phyloP scores from a whole-genome alignment of 2,888 invertebrate species.

The Philopedon plagiatum region DNA sequence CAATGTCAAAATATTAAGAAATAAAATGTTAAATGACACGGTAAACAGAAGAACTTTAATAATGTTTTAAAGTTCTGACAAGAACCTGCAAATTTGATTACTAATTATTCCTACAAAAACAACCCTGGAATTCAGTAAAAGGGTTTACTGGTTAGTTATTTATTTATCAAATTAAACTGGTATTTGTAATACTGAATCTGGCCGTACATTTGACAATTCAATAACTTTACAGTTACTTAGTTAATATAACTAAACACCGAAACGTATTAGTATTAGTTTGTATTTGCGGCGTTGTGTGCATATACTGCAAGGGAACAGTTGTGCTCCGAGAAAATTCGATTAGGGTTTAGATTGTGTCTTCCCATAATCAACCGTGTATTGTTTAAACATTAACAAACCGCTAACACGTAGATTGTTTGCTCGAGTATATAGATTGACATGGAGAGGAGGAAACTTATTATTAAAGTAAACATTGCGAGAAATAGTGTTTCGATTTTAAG shows the following conservation, averaged over 20 bases:
- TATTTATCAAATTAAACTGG: no score
- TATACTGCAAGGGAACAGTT: constrained; percentile 10
- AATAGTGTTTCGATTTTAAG: no score
- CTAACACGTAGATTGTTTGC: constrained; percentile 13
- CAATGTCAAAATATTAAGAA: no score
- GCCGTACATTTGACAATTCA: no score
- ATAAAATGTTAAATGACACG: no score
- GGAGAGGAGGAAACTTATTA: neutral
- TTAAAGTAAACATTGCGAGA: neutral
- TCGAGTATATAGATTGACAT: constrained; percentile 3
- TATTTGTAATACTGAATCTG: no score
- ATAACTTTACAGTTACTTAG: neutral
- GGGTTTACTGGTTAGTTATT: no score
- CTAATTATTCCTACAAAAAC: no score
- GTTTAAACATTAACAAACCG: constrained; percentile 33
- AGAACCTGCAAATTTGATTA: no score
- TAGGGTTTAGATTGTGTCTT: constrained; percentile 18
- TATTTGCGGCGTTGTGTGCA: constrained; percentile 10
- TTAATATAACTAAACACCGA: constrained; percentile 2
- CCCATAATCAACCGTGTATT: constrained; percentile 26
- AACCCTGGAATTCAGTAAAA: no score
- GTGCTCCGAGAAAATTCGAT: constrained; percentile 26
- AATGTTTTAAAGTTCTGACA: no score
- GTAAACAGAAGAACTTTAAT: no score
- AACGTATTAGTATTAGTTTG: constrained; percentile 19